phyloP scores from a whole-genome alignment of 2,888 invertebrate species.

The Euzophera pinguis region DNA sequence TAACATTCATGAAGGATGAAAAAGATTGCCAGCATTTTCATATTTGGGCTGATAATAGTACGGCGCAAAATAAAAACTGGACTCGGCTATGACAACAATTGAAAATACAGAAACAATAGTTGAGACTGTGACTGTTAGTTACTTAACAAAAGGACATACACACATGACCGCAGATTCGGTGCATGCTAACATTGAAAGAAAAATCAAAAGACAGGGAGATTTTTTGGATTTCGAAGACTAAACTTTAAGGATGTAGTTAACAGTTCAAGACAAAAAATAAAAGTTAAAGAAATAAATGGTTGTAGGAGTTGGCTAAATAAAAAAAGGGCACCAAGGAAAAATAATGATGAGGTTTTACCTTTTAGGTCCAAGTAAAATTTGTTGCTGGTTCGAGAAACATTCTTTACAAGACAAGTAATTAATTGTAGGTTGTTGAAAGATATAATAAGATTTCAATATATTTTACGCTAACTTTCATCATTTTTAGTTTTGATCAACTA shows the following conservation, averaged over 20 bases:
- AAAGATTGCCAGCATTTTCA: constrained; percentile 15
- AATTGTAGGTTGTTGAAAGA: no score
- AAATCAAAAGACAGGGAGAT: constrained; percentile 14
- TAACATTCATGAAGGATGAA: constrained; percentile 9
- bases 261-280: not conserved
- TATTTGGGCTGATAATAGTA: constrained; percentile 18
- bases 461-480: not conserved
- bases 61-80: constrained; percentile 18
- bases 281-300: not conserved
- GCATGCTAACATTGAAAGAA: constrained; percentile 16
- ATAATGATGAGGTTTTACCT: not conserved
- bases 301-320: constrained; percentile 13
- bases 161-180: constrained; percentile 18
- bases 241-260: constrained; percentile 6
- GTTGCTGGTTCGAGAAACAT: constrained; percentile 7
- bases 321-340: constrained; percentile 12
- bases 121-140: constrained; percentile 12
- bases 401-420: no score
- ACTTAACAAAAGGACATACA: constrained; percentile 15
- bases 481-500: constrained; percentile 16
- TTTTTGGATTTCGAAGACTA: constrained; percentile 16
- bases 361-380: constrained; percentile 15
- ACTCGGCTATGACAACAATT: not conserved
- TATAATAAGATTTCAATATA: not conserved
- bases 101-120: constrained; percentile 10